These are phyloP conservation scores for Actias luna DNA, from an alignment of 2,888 invertebrate genomes.

Conservation along the genomic window DNA sequence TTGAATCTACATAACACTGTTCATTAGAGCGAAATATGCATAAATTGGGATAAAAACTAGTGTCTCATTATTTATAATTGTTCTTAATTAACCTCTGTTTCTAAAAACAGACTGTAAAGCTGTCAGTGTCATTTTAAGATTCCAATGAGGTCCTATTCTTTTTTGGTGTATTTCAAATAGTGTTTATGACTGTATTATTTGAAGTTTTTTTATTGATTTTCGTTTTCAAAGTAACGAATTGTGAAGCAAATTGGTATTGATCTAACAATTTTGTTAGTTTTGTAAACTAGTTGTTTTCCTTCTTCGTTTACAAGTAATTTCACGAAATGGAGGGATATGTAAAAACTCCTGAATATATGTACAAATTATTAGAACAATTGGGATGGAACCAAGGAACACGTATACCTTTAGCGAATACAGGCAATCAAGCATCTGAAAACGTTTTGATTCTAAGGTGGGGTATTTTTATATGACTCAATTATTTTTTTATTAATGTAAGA, in stretches of 20 bases:
- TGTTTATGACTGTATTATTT: background rate
- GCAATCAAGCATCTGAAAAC: slow-evolving; percentile 80
- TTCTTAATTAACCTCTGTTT: too few relatives aligned
- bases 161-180: background rate
- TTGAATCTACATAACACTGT: too few relatives aligned
- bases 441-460: slow-evolving; percentile 60
- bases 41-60: too few relatives aligned
- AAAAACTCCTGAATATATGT: slow-evolving; percentile 73
- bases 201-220: background rate
- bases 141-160: background rate
- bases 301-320: slow-evolving; percentile 12
- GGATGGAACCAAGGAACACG: slow-evolving; percentile 90
- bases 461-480: slow-evolving; percentile 6
- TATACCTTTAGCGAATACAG: slow-evolving; percentile 89
- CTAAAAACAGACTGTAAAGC: background rate
- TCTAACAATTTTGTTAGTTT: slow-evolving; percentile 33
- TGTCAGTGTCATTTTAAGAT: background rate
- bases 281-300: slow-evolving; percentile 20
- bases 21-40: too few relatives aligned
- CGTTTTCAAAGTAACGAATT: background rate
- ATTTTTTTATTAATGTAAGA: background rate
- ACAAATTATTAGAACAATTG: slow-evolving; percentile 84
- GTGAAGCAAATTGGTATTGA: slow-evolving; percentile 31
- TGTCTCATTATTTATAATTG: too few relatives aligned
- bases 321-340: slow-evolving; percentile 47